Evolutionary conservation across 2,797 vertebrate genomes (phyloP).

Genomic region (Hafferia zeledoni): DNA sequence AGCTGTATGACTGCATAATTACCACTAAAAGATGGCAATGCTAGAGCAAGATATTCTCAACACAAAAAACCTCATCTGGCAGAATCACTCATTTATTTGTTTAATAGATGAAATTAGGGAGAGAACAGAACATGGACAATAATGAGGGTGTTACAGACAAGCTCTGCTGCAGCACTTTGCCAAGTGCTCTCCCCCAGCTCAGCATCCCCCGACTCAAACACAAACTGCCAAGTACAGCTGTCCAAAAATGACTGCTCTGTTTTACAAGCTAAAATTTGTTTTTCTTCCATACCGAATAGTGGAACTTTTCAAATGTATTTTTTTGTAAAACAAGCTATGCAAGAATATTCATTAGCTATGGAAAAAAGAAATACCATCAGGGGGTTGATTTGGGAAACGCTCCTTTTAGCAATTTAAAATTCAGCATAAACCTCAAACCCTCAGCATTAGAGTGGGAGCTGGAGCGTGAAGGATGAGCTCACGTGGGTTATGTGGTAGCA

Average conservation of each 20-base stretch:
- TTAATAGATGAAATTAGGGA: conserved; percentile 49
- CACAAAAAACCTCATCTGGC: conserved; percentile 1
- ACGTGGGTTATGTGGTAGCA: accelerated
- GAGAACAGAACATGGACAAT: conserved; percentile 30
- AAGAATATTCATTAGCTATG: background rate
- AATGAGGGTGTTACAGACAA: background rate
- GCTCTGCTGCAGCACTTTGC: background rate
- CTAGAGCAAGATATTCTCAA: background rate
- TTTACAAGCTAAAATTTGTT: background rate
- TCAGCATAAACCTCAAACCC: background rate
- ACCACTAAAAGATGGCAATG: background rate
- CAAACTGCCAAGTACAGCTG: conserved; percentile 6
- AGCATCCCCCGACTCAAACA: background rate
- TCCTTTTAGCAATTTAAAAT: background rate
- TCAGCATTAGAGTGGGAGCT: background rate
- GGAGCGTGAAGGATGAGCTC: background rate
- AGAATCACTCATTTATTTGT: conserved; percentile 49
- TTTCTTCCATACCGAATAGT: background rate
- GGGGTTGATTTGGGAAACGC: background rate
- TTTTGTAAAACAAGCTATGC: background rate
- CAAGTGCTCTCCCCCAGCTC: background rate
- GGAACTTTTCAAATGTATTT: background rate
- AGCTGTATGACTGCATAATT: conserved; percentile 50
- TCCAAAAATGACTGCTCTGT: background rate
- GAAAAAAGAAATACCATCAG: background rate